phyloP scores from a whole-genome alignment of 2,797 vertebrate genomes.

The Nasua narica region DNA sequence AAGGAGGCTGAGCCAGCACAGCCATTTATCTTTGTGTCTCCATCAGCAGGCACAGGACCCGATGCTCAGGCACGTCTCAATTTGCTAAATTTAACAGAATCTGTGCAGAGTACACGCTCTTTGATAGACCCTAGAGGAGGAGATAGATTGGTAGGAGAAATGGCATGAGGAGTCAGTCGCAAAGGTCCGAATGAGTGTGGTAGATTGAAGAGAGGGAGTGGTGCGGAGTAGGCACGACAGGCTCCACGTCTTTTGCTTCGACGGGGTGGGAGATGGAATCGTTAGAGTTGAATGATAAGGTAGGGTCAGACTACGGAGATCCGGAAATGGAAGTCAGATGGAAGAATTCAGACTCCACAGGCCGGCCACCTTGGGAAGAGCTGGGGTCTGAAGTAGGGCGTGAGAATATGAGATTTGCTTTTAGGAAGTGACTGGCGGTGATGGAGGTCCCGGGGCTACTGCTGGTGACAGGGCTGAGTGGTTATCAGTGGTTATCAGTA shows the following conservation, averaged over 20 bases:
- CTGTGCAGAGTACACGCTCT: background rate
- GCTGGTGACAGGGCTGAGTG: background rate
- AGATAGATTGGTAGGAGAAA: background rate
- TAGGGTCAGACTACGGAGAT: background rate
- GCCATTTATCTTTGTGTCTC: background rate
- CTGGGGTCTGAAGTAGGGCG: background rate
- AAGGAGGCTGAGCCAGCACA: background rate
- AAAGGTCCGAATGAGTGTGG: background rate
- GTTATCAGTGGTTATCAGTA: background rate
- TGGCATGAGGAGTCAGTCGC: background rate
- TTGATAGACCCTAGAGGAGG: background rate
- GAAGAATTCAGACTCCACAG: background rate
- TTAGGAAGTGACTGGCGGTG: background rate
- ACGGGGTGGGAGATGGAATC: background rate
- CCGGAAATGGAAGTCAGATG: background rate
- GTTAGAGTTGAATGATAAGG: background rate
- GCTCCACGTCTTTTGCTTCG: background rate
- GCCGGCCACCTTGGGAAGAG: background rate
- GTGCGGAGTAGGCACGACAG: background rate
- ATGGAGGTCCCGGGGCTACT: background rate
- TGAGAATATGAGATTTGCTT: background rate
- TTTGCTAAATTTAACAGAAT: background rate
- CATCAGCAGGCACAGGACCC: background rate
- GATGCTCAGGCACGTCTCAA: background rate
- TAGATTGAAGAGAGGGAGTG: background rate